Evolutionary conservation across 2,797 vertebrate species (phyloP).

Genomic region (Leptoclinus maculatus): DNA sequence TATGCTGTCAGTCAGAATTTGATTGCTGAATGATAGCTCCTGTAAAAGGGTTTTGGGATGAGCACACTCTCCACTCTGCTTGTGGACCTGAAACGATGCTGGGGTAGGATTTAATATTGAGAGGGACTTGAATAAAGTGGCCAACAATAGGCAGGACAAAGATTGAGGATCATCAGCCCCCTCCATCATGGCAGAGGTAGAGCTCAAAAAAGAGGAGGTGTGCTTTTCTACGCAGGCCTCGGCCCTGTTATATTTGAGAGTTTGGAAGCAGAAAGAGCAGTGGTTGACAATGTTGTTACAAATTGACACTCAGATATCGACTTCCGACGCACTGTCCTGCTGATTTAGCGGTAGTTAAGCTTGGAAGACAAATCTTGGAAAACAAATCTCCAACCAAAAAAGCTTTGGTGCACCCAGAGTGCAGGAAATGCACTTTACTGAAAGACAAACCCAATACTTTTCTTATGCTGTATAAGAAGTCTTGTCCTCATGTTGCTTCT

Average conservation of each 20-base stretch:
- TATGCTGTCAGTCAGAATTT: background rate
- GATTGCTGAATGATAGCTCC: background rate
- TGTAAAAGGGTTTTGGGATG: background rate
- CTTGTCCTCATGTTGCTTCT: background rate
- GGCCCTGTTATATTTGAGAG: background rate
- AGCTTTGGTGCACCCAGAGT: background rate
- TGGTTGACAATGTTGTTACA: background rate
- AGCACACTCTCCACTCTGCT: background rate
- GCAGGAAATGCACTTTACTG: background rate
- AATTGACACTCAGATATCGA: background rate
- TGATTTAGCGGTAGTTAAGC: background rate
- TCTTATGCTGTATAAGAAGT: background rate
- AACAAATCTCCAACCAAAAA: background rate
- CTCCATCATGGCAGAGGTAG: background rate
- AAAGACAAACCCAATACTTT: background rate
- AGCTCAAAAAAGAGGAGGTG: background rate
- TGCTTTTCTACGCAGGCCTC: background rate
- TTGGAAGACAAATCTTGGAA: background rate
- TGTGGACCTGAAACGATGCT: background rate
- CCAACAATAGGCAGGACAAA: slow-evolving; percentile 8
- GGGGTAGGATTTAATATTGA: background rate
- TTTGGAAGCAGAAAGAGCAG: background rate
- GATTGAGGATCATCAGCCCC: background rate
- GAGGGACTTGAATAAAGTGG: slow-evolving; percentile 6
- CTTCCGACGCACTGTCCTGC: background rate